phyloP scores from a whole-genome alignment of 2,113 vertebrate species.

The Bos javanicus region DNA sequence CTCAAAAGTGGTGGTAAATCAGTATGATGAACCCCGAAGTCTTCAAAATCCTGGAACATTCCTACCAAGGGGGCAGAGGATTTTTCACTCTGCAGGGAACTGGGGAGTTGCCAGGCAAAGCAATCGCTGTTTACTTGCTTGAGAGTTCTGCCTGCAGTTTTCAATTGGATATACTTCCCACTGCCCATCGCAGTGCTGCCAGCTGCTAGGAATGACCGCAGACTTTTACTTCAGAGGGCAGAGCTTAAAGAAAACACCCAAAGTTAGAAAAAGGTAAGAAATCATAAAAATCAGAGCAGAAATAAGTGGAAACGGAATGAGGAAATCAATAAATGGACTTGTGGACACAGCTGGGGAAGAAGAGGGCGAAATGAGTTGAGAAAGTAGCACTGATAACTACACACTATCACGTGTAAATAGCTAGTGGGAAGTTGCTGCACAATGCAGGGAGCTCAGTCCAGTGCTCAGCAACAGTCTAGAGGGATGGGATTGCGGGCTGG shows the following conservation, averaged over 20 bases:
- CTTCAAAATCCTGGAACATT: constrained; percentile 7
- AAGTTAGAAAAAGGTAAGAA: not conserved
- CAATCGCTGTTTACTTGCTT: not conserved
- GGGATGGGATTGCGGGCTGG: fast-evolving
- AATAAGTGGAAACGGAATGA: not conserved
- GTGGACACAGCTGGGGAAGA: not conserved
- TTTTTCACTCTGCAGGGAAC: constrained; percentile 4
- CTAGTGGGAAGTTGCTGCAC: not conserved
- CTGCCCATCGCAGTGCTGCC: not conserved
- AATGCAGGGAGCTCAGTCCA: not conserved
- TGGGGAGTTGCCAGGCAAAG: constrained; percentile 10
- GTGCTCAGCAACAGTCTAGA: not conserved
- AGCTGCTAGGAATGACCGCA: not conserved
- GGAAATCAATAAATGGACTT: not conserved
- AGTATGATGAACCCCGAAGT: not conserved
- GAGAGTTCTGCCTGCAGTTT: constrained; percentile 17
- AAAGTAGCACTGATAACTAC: not conserved
- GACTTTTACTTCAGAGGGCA: not conserved
- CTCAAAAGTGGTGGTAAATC: not conserved
- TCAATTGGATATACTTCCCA: not conserved
- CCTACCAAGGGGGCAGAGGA: not conserved
- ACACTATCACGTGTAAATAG: not conserved
- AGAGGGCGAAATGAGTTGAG: not conserved
- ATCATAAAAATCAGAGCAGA: not conserved
- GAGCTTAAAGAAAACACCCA: not conserved